Evolutionary conservation across 2,888 invertebrate genomes (phyloP), one percentile per base, ranked within the genome.

Genomic region (Timema cristinae): DNA sequence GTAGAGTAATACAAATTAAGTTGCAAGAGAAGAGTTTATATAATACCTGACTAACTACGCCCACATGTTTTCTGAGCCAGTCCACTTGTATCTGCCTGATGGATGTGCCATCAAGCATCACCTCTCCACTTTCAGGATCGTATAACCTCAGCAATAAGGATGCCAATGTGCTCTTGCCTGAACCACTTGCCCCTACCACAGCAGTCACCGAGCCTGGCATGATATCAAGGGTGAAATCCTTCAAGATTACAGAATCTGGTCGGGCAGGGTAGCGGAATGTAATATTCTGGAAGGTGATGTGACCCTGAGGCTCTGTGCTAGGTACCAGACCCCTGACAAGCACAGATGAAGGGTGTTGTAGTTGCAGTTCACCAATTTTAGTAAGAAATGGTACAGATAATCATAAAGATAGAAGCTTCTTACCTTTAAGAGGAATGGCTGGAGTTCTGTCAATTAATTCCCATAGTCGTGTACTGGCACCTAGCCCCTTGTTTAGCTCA

Each of bases 151-250:
- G 83, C 74, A 98, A 84, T 2, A 98, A 85, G 0, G 91, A 85
- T 0, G 93, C 95, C 72, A 98, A 84, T 0, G 98, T 98, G 68
- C 95, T 96, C 82, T 98, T 98, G 0, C 98, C 98, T 49, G 94
- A 94, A 0, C 98, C 98, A 73, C 96, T 97, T 0, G 94, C 86
- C 0, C 98, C 98, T 0, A 98, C 90, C n/a, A 91, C 85, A 0
- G 96, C 96, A 10, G 93, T 88, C 0, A 93, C 10, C 5, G 88
- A 87, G 10, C 91, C 90, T 0, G 91, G 88, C 0, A 86, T 84
- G 6, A 95, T 83, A 8, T 84, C 84, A 50, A 96, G 84, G 75
- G 84, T 87, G 47, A 96, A 84, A 50, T 89, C 86, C 67, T 87
- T 85, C 70, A 96, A 84, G 5, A 93, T 86, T 4, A 79, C 76